A percentile compares a stretch with the other conserved stretches of the same genome.
These are phyloP conservation scores for Zele albiditarsus DNA, from an alignment of 2,888 invertebrate species.

Conservation along the genomic window DNA sequence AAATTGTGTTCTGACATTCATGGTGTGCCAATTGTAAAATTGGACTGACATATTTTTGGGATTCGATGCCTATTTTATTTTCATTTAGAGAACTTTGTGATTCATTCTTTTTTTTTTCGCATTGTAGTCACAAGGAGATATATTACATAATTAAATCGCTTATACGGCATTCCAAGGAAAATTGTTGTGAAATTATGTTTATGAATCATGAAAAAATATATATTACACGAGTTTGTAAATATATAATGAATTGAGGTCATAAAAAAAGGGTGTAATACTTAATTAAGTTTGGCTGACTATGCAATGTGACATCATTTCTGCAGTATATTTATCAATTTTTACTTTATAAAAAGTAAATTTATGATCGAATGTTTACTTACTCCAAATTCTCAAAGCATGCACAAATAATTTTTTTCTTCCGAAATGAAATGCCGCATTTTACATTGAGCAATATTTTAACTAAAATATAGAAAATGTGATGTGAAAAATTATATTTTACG, in stretches of 20 bases:
- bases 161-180: background rate
- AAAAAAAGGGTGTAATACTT: background rate
- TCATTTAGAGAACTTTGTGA: slow-evolving; percentile 17
- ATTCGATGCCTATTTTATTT: background rate
- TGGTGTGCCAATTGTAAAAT: too few relatives aligned
- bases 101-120: background rate
- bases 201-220: too few relatives aligned
- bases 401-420: too few relatives aligned
- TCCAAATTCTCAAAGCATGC: too few relatives aligned
- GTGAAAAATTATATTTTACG: too few relatives aligned
- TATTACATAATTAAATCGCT: background rate
- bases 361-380: background rate
- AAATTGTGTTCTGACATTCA: too few relatives aligned
- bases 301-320: too few relatives aligned
- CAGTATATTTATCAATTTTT: too few relatives aligned
- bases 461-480: too few relatives aligned
- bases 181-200: background rate
- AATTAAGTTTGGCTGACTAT: background rate
- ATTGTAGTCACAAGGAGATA: background rate
- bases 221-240: background rate
- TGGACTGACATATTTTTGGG: too few relatives aligned
- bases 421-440: too few relatives aligned
- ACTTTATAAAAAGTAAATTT: background rate
- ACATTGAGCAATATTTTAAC: too few relatives aligned
- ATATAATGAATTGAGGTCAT: background rate